Percentiles rank a stretch among this genome's conserved stretches.
Conservation (phyloP, 2,113 vertebrate genomes). For the Lagenorhynchus albirostris region DNA sequence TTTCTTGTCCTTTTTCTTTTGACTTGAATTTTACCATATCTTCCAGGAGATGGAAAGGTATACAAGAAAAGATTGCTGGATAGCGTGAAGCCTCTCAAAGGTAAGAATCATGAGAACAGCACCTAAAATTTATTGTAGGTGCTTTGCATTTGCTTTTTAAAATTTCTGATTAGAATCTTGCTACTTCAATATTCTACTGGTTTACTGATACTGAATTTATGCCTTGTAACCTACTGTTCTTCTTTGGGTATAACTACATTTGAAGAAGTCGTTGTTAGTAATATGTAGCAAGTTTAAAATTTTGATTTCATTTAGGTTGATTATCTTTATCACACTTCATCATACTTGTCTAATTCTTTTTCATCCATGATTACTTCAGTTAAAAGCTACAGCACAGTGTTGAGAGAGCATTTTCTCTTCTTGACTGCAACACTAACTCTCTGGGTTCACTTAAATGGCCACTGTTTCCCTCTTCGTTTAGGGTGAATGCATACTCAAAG, state of each 20-base stretch:
- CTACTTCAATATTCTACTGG: not conserved
- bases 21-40: not conserved
- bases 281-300: not conserved
- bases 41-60: constrained; percentile 37
- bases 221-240: not conserved
- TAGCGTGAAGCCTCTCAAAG: not conserved
- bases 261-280: not conserved
- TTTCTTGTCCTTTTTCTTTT: not conserved
- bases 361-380: not conserved
- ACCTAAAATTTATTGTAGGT: not conserved
- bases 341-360: not conserved
- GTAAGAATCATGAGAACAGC: constrained; percentile 19
- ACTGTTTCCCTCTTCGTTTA: not conserved
- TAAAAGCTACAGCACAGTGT: not conserved
- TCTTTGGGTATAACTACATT: not conserved
- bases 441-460: not conserved
- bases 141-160: not conserved
- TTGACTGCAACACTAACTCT: not conserved
- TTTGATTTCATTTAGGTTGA: not conserved
- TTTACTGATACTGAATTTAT: not conserved
- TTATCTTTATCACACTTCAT: not conserved
- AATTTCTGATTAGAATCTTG: not conserved
- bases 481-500: not conserved
- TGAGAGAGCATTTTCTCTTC: not conserved
- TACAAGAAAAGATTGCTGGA: constrained; percentile 21